Evolutionary conservation across 2,797 vertebrate species (phyloP), one percentile per base, ranked within the genome.

Genomic region (Typhlichthys eigenmanni): DNA sequence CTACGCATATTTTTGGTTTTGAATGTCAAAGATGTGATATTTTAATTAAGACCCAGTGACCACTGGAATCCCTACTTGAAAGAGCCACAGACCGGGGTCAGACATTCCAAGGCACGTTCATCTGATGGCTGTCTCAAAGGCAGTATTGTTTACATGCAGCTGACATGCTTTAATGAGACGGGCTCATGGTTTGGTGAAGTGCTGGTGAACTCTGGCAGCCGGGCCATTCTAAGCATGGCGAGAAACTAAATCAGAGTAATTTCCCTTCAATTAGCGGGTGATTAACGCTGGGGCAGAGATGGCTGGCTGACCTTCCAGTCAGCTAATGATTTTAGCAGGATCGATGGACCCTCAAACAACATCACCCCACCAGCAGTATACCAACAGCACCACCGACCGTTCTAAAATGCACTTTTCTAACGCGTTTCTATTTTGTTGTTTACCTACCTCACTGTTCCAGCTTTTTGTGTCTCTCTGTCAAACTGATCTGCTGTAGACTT

Each of bases 261-360:
- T 89, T 88, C 81, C 83, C 85, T 58, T 88, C 87, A 87, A 85
- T 93, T 91, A 91, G 70, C 1, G 58, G 74, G 78, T 89, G 89
- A 92, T 91, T 91, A 91, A 90, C 68, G 73, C 47, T 45, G 49
- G 84, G 85, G 85, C 85, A 81, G 70, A 77, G 80, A 74, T 13
- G 66, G 73, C 76, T 58, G 67, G 66, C 80, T 83, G 89, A 90
- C 91, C 88, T 84, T 83, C 74, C 68, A 77, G 70, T 71, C 79
- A 54, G 62, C 29, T 84, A 87, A 90, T 87, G 71, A 86, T 84
- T 87, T 91, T 71, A 86, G 74, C 62, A 17, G 61, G 85, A 91
- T 91, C 89, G 76, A 88, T 91, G 82, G 72, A 51, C 58, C 74
- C 71, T 47, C 61, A 51, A 69, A 77, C 58, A 4, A 29, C 47